phyloP scores from a whole-genome alignment of 2,113 vertebrate species.

The Tachysurus fulvidraco region DNA sequence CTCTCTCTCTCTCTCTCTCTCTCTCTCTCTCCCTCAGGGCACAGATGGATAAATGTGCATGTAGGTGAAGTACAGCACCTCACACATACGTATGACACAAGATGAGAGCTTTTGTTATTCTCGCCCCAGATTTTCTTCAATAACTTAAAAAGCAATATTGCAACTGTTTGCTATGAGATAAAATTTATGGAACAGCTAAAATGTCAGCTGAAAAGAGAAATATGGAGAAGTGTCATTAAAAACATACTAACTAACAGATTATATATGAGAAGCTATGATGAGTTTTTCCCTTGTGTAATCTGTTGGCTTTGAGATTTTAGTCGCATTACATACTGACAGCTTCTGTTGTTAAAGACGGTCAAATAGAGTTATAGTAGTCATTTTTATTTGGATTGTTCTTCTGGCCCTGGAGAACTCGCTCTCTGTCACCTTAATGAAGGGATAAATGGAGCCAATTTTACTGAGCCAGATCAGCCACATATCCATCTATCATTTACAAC shows the following conservation, averaged over 20 bases:
- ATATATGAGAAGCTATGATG: neutral
- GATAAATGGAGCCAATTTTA: neutral
- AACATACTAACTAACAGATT: neutral
- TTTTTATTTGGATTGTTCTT: slow-evolving; percentile 2
- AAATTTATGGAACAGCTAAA: slow-evolving; percentile 4
- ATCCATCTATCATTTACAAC: neutral
- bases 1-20: neutral
- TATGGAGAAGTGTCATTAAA: slow-evolving; percentile 30
- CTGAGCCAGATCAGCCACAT: neutral
- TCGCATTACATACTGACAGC: neutral
- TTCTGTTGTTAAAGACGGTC: neutral
- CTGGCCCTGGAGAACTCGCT: neutral
- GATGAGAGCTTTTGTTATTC: neutral
- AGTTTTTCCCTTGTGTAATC: neutral
- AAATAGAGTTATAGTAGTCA: neutral
- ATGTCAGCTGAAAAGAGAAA: neutral
- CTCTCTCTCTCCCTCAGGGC: slow-evolving; percentile 14
- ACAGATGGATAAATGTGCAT: slow-evolving; percentile 39
- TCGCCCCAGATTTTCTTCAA: slow-evolving; percentile 31
- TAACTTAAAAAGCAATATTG: slow-evolving; percentile 45
- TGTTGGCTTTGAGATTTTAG: slow-evolving; percentile 3
- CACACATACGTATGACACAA: neutral
- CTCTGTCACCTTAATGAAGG: neutral
- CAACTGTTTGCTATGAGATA: slow-evolving; percentile 31
- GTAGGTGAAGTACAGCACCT: neutral